Evolutionary conservation across 2,797 vertebrate genomes (phyloP), one percentile per base, ranked within the genome.

Genomic region (Sphenodon punctatus): DNA sequence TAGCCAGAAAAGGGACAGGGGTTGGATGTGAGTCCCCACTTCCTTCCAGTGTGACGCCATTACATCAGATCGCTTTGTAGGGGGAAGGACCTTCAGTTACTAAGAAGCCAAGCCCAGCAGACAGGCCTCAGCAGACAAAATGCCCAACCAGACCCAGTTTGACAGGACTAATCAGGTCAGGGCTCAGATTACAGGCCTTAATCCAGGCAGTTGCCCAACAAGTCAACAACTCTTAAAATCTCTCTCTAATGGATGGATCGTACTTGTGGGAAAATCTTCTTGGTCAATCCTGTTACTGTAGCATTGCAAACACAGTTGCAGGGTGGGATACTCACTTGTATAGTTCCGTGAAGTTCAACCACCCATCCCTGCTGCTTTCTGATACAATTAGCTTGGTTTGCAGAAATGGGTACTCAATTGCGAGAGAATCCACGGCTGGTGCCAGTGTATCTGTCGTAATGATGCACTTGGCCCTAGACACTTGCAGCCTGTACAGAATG

Each of bases 311-410:
- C 30, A 27, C 49, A 14, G n/a, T n/a, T n/a, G n/a, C 23, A 55
- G 56, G 20, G 41, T 46, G 13, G 23, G 9, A n/a, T 10, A 90
- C 93, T 95, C 77, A 95, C 95, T 63, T 84, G 78, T 1, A 88
- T 10, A 97, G 85, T 20, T 94, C 90, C 7, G 70, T 79, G 46
- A 97, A 89, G 88, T 95, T 94, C 75, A 96, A 87, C 97, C 96
- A 97, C 11, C 96, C 96, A 2, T 93, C 88, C 68, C 87, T 92
- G 8, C 39, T 84, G 53, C 82, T 88, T 76, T 89, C 73, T 42
- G 97, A 96, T 70, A 97, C 93, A 3, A 97, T 75, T 2, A 97
- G 70, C 83, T 96, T 97, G 38, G 58, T 88, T 87, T 92, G 92
- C 77, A 97, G 88, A 48, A 56, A 70, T 17, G 46, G 87, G 67